Percentiles rank a stretch among this genome's conserved stretches.
These are phyloP conservation scores for Acanthiza pusilla DNA, from an alignment of 2,797 vertebrate species.

Conservation along the genomic window DNA sequence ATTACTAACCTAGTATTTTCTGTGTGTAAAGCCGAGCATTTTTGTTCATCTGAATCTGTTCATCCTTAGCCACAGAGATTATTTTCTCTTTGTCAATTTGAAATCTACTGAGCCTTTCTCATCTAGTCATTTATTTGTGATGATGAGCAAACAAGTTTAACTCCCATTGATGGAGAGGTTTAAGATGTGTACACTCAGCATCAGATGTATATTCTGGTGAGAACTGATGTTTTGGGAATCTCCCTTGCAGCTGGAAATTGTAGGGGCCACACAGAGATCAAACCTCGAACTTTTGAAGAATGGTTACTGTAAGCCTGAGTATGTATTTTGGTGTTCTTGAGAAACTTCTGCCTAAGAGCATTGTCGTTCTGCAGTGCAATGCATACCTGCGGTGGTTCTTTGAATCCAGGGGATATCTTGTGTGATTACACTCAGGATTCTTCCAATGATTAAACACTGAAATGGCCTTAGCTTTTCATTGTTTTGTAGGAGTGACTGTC, in stretches of 20 bases:
- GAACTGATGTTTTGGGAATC: neutral
- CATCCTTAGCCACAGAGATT: neutral
- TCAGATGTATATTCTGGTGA: neutral
- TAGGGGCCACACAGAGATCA: neutral
- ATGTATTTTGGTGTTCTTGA: neutral
- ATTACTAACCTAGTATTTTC: neutral
- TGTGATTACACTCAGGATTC: neutral
- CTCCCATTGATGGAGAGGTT: neutral
- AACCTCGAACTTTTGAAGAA: neutral
- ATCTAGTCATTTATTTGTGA: neutral
- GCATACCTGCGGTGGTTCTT: neutral
- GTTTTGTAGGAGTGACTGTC: neutral
- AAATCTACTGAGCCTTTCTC: neutral
- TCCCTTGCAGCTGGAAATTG: neutral
- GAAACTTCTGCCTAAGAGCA: neutral
- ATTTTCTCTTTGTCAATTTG: neutral
- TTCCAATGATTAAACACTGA: neutral
- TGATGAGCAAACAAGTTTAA: neutral
- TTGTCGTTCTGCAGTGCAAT: neutral
- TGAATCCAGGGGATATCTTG: neutral
- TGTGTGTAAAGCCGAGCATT: neutral
- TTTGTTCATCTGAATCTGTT: neutral
- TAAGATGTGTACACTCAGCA: neutral
- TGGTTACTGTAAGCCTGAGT: neutral
- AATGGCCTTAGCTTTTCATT: neutral